Evolutionary conservation across 1,140 invertebrate species (phyloP).

Genomic region (Drosophila bocki): DNA sequence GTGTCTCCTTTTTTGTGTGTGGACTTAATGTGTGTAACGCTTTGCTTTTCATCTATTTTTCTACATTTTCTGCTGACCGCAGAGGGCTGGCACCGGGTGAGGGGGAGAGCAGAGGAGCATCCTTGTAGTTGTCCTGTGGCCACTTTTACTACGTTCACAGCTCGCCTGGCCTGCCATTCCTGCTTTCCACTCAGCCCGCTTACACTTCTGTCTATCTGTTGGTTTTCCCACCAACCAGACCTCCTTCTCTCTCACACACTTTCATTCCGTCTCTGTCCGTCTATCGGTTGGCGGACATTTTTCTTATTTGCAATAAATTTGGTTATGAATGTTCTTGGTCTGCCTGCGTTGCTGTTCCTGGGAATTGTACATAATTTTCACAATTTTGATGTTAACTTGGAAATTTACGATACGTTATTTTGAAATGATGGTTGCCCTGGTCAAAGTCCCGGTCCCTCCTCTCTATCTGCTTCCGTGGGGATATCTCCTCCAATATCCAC

Average conservation of each 20-base stretch:
- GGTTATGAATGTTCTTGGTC: constrained; percentile 81
- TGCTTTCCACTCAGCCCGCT: constrained; percentile 30
- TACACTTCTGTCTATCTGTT: constrained; percentile 36
- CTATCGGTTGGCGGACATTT: constrained; percentile 74
- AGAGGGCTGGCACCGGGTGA: constrained; percentile 16
- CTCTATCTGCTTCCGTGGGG: constrained; percentile 5
- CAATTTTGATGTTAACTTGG: constrained; percentile 84
- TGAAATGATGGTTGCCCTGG: constrained; percentile 72
- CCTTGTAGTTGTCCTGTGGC: constrained; percentile 59
- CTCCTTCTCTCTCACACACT: background rate
- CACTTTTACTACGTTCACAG: constrained; percentile 48
- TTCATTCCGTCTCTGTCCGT: constrained; percentile 35
- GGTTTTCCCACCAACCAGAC: constrained; percentile 18
- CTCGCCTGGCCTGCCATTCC: constrained; percentile 52
- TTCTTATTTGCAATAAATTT: constrained; percentile 85
- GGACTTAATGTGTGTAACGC: constrained; percentile 80
- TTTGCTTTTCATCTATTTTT: constrained; percentile 77
- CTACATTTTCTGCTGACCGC: constrained; percentile 77
- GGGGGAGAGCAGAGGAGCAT: constrained; percentile 28
- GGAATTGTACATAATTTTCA: constrained; percentile 83
- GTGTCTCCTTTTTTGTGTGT: constrained; percentile 27
- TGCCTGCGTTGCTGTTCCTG: constrained; percentile 57
- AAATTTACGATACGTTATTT: constrained; percentile 83
- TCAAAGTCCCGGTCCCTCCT: constrained; percentile 5
- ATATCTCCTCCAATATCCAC: constrained; percentile 21